Percentiles rank a stretch among this genome's conserved stretches.
phyloP scores from a whole-genome alignment of 2,888 invertebrate genomes.

The Troides oblongomaculatus region DNA sequence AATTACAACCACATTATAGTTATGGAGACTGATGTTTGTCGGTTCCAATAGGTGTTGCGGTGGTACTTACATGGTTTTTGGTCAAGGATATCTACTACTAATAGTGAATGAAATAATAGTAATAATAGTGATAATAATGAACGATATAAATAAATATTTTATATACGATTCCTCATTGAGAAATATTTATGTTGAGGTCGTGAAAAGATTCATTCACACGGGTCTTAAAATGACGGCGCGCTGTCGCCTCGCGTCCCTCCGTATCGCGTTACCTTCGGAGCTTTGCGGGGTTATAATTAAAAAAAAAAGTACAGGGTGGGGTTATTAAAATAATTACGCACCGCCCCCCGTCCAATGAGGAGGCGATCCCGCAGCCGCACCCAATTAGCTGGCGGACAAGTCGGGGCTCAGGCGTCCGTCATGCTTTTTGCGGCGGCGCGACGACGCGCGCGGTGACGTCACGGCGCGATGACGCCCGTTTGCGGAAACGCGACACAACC shows the following conservation, averaged over 20 bases:
- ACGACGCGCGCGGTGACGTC: slow-evolving; percentile 51
- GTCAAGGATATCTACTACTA: too few species aligned
- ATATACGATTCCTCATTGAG: too few species aligned
- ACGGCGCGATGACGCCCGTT: slow-evolving; percentile 35
- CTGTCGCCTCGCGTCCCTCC: background rate
- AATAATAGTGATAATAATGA: too few species aligned
- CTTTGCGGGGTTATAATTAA: slow-evolving; percentile 58
- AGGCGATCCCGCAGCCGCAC: slow-evolving; percentile 50
- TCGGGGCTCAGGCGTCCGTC: slow-evolving; percentile 49
- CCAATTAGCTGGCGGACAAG: slow-evolving; percentile 67
- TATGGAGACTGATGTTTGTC: too few species aligned
- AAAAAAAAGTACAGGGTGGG: slow-evolving; percentile 60
- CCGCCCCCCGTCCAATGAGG: slow-evolving; percentile 68
- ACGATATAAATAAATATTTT: too few species aligned
- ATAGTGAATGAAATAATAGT: too few species aligned
- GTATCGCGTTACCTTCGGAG: slow-evolving; percentile 32
- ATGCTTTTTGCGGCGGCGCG: slow-evolving; percentile 57
- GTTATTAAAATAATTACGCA: slow-evolving; percentile 74
- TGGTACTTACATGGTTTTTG: too few species aligned
- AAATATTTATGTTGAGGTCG: too few species aligned
- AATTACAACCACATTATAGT: too few species aligned
- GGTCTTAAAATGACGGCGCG: slow-evolving; percentile 20
- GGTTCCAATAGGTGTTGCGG: too few species aligned
- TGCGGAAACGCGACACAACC: slow-evolving; percentile 24
- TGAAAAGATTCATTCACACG: slow-evolving; percentile 14